Base-by-base conservation (phyloP, 2,113 vertebrate genomes). In the Platysternon megacephalum region DNA sequence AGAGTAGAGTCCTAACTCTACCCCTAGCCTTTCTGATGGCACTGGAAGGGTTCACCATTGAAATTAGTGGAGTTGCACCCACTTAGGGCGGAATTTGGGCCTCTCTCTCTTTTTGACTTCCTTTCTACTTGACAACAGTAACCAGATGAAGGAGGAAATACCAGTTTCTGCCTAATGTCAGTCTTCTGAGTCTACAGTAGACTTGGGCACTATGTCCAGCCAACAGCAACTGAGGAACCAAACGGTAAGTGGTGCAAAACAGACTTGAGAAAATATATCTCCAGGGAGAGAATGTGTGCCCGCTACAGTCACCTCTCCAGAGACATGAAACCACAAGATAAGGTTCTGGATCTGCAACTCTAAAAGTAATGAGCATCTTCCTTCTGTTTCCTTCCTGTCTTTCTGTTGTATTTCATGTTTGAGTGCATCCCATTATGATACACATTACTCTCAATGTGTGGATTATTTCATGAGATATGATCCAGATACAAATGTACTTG, bases 321-420 rank as follows among this genome's bases (percentile, higher is more conserved):
- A 88, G 86, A 96, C 74, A 92, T 91, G 82, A 95, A 95, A 61
- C 92, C 86, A 93, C 48, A 84, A 58, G 61, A n/a, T 68, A 68
- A n/a, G 16, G 16, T 68, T 94, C 81, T 93, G 90, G 44, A n/a
- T 74, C 84, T 84, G 65, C 65, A 92, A 82, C 85, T 74, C 85
- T 86, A 85, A 92, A 86, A 96, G 90, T 94, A 95, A 84, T 76
- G 72, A 91, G 79, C 74, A 53, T 74, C 65, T 96, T 97, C 92
- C 96, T 39, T 81, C 52, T 74, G 81, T 96, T 19, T 96, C 93
- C 96, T 97, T 97, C 96, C 95, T 96, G 95, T 87, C 92, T 84
- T 86, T 88, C 35, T 65, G 61, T 65, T 68, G 65, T 8, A 88
- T 95, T 95, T 86, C 85, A 26, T 51, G 87, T 53, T 80, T 68